Conservation (phyloP, 2,888 invertebrate species). For the Bellardia pandia region DNA sequence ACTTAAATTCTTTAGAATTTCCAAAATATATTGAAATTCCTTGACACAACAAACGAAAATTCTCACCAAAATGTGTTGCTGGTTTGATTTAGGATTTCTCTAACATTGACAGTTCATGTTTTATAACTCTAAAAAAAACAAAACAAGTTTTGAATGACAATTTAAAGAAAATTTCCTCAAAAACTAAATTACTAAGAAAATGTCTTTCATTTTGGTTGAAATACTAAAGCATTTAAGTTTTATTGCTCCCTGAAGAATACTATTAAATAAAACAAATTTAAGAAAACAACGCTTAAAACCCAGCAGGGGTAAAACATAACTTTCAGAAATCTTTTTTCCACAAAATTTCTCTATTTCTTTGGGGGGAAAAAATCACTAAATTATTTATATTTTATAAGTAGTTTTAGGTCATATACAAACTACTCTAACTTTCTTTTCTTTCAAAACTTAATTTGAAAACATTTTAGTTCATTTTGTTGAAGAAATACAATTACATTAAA, state of each 20-base stretch:
- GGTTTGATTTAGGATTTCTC: slow-evolving; percentile 45
- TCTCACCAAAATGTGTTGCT: slow-evolving; percentile 50
- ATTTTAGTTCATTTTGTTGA: no score
- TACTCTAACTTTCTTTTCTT: no score
- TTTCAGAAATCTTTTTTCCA: no score
- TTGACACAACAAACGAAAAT: not conserved
- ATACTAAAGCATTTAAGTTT: not conserved
- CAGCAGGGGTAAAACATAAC: no score
- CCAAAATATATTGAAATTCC: slow-evolving; percentile 42
- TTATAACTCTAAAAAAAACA: not conserved
- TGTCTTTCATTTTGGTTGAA: not conserved
- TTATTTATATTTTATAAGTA: no score
- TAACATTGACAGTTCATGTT: slow-evolving; percentile 41
- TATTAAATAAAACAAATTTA: no score
- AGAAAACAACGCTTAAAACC: no score
- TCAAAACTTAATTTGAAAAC: no score
- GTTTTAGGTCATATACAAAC: no score
- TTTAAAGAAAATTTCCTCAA: slow-evolving; percentile 1
- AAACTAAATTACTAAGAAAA: not conserved
- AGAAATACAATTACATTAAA: no score
- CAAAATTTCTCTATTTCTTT: no score
- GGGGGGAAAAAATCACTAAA: no score
- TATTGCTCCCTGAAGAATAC: slow-evolving; percentile 8
- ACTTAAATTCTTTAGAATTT: slow-evolving; percentile 53
- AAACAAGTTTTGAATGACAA: slow-evolving; percentile 59